Evolutionary conservation across 2,888 invertebrate species (phyloP), one percentile per base, ranked within the genome.

Genomic region (Dynastes tityus): DNA sequence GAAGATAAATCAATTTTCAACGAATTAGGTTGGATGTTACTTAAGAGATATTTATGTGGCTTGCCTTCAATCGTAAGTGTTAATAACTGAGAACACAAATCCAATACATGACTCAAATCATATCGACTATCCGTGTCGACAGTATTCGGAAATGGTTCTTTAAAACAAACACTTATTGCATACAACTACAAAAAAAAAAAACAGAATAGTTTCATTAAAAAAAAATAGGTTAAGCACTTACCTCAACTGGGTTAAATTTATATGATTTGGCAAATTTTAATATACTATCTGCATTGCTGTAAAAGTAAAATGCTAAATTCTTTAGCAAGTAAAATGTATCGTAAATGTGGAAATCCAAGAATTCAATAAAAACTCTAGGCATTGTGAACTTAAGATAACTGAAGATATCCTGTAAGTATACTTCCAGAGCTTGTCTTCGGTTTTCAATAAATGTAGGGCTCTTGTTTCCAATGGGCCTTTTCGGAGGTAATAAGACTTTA

Each of bases 401-500:
- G 68, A 97, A 91, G 11, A 97, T 91, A 82, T 93, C 93, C 84
- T 92, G 93, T 68, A 98, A 90, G 88, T 98, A 98, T 70, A 92
- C 91, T 87, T 96, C 95, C 58, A 98, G 89, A 16, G 94, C 96
- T 81, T 92, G 91, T 79, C 95, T 92, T 76, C 98, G 91, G 84
- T 94, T 95, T 85, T 96, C 95, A 1, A 99, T 91, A 87, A 99
- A 98, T 77, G 93, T 91, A 0, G 96, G 95, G 81, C 95, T 95
- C 88, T 95, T 96, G 86, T 97, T 98, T 0, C 98, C 94, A 84
- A 98, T 94, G 2, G 97, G 91, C 90, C 97, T 98, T 89, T 99
- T 98, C 0, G 97, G 97, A 11, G 98, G 98, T 16, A 98, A 89
- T 79, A 97, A 90, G 84, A 96, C 96, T 87, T 95, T 96, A 6